phyloP scores from a whole-genome alignment of 2,797 vertebrate species.

The Chiroxiphia lanceolata region DNA sequence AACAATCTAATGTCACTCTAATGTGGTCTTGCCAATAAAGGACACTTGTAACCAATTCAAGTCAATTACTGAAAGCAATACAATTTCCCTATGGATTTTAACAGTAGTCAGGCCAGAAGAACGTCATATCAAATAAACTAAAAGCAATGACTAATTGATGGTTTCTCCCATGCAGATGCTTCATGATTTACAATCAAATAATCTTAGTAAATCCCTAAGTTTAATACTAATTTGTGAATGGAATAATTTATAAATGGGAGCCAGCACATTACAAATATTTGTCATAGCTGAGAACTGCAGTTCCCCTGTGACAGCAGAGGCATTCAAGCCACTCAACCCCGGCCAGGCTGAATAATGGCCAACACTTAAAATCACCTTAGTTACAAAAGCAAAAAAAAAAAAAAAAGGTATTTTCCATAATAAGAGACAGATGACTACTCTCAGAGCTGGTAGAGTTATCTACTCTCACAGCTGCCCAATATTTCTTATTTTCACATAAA shows the following conservation, averaged over 20 bases:
- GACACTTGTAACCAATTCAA: neutral
- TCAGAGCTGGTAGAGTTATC: neutral
- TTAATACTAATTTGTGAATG: neutral
- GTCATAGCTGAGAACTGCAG: neutral
- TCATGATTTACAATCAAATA: neutral
- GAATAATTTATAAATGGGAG: neutral
- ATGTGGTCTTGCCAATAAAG: neutral
- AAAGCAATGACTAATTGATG: neutral
- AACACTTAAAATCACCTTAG: neutral
- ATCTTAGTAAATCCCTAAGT: neutral
- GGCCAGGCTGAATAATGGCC: neutral
- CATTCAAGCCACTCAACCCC: neutral
- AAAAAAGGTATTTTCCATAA: neutral
- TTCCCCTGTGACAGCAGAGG: neutral
- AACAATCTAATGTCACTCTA: too few relatives aligned
- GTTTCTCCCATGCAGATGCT: neutral
- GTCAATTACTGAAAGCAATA: neutral
- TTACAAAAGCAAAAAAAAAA: neutral
- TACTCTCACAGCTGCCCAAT: neutral
- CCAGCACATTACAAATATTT: neutral
- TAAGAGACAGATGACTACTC: neutral
- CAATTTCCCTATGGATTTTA: neutral
- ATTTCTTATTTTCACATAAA: neutral
- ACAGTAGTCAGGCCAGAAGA: neutral
- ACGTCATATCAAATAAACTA: neutral